Conservation (phyloP, 1,140 invertebrate genomes). For the Microplitis mediator region DNA sequence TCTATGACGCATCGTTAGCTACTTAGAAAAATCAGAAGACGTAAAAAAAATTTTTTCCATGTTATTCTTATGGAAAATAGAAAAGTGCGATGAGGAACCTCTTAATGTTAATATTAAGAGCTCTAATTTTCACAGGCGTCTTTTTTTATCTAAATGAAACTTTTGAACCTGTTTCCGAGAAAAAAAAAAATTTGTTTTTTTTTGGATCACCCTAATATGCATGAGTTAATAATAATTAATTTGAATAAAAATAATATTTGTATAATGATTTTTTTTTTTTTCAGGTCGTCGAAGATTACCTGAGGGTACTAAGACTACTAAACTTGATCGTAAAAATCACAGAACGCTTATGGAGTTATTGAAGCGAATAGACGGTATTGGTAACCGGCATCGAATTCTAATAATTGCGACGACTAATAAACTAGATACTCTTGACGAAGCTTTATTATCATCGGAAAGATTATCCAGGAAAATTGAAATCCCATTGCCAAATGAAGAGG, state of each 20-base stretch:
- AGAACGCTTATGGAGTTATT: conserved; percentile 98
- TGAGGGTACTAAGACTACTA: conserved; percentile 98
- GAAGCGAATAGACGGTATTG: conserved; percentile 99
- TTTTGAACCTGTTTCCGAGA: too few relatives aligned
- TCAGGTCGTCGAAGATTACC: conserved; percentile 94
- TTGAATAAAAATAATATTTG: background rate
- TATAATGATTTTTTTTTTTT: conserved; percentile 29
- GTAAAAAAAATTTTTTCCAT: too few relatives aligned
- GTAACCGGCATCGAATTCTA: conserved; percentile 97
- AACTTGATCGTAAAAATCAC: conserved; percentile 99
- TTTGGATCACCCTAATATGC: too few relatives aligned
- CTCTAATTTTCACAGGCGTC: too few relatives aligned
- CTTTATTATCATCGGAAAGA: conserved; percentile 92
- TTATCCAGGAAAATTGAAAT: conserved; percentile 99
- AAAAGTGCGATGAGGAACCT: too few relatives aligned
- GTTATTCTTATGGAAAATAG: too few relatives aligned
- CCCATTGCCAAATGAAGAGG: conserved; percentile 97
- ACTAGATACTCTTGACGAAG: conserved; percentile 97
- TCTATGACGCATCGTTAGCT: too few relatives aligned
- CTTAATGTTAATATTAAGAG: too few relatives aligned
- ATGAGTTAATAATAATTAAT: background rate
- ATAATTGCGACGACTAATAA: conserved; percentile 99
- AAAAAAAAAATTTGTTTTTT: too few relatives aligned
- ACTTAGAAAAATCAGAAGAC: too few relatives aligned
- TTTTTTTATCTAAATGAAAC: too few relatives aligned